Evolutionary conservation across 2,888 invertebrate species (phyloP), one percentile per base, ranked within the genome.

Genomic region (Drosophila anceps): DNA sequence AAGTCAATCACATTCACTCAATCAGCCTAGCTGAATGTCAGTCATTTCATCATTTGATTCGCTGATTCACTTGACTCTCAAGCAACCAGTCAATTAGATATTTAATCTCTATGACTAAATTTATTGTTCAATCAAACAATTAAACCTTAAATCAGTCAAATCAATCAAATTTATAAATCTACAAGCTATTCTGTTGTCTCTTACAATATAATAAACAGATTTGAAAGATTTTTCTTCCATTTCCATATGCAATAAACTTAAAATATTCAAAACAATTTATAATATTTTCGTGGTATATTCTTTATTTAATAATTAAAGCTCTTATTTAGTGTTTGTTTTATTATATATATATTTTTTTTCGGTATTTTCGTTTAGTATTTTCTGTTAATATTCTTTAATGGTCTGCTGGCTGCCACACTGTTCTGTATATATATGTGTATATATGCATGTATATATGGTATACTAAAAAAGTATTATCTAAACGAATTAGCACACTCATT

Each of bases 301-400:
- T 85, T 81, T 83, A 83, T 88, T 88, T 90, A 84, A 88, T 91
- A 88, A 88, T 89, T 89, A 89, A 89, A 89, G 89, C 89, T 89
- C 90, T 89, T 91, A 90, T 91, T 88, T 88, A 89, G 89, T 84
- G 90, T 85, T 76, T 84, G 75, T 84, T 69, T 48, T 27, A 29
- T 64, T 53, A n/a, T 12, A 48, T 46, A n/a, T 18, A n/a, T 50
- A 18, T 10, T 48, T 48, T 12, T 7, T 41, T 39, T 69, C 51
- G 13, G 51, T 66, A 48, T 41, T 67, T 67, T 46, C 37, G 37
- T 46, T 51, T 71, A 60, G 62, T 62, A 70, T 80, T 59, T 44
- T 29, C 27, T 50, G 7, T 62, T 73, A 18, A 50, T 72, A 35
- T 51, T 44, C 41, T 6, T 54, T 20, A 31, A 24, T 29, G 44